Evolutionary conservation across 1,140 invertebrate species (phyloP).

Genomic region (Caenorhabditis latens): DNA sequence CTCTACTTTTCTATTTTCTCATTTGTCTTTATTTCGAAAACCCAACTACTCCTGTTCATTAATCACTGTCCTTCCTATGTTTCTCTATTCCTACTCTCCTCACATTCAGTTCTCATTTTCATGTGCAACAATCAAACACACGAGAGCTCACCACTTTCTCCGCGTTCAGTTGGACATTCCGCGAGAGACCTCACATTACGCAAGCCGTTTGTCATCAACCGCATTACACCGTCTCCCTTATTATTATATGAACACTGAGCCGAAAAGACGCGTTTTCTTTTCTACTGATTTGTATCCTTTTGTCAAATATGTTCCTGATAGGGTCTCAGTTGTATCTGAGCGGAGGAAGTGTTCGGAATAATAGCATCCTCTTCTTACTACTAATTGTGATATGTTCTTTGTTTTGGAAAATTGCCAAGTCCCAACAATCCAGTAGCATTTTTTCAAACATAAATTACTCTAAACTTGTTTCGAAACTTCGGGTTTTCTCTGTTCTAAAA

Average conservation of each 20-base stretch:
- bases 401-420: no score
- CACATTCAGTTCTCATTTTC: neutral
- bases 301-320: conserved; percentile 37
- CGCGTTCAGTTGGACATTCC: conserved; percentile 27
- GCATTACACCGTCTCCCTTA: conserved; percentile 51
- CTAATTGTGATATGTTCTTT: no score
- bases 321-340: neutral
- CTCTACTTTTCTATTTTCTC: no score
- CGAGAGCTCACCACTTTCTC: conserved; percentile 25
- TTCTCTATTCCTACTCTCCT: neutral
- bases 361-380: no score
- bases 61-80: neutral
- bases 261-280: neutral
- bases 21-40: no score
- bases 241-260: conserved; percentile 55
- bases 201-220: conserved; percentile 54
- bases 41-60: neutral
- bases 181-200: conserved; percentile 51
- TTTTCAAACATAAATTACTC: no score
- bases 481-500: no score
- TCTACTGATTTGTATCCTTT: conserved; percentile 5
- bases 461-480: no score
- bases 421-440: no score
- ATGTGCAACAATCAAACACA: conserved; percentile 44
- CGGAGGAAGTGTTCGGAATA: no score